A percentile compares a stretch with the other conserved stretches of the same genome.
These are phyloP conservation scores for Lysandra coridon DNA, from an alignment of 2,888 invertebrate genomes.

Conservation along the genomic window DNA sequence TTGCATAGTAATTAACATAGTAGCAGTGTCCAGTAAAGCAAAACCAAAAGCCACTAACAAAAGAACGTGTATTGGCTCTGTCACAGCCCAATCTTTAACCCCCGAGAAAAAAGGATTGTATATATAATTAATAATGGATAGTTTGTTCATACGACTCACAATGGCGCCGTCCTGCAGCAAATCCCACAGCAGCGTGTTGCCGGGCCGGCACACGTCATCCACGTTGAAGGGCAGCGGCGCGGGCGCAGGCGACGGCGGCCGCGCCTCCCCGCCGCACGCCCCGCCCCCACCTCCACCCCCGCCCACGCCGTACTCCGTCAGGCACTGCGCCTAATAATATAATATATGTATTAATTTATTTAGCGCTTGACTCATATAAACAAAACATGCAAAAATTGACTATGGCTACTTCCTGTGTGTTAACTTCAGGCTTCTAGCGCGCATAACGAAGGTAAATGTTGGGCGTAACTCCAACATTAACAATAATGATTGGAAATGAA, in stretches of 20 bases:
- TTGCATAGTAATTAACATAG: no score
- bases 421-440: no score
- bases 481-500: no score
- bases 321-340: constrained; percentile 42
- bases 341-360: no score
- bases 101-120: not conserved
- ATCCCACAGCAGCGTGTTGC: constrained; percentile 96
- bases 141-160: constrained; percentile 76
- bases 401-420: no score
- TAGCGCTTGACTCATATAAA: not conserved
- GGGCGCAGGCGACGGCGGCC: constrained; percentile 48
- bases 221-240: constrained; percentile 73
- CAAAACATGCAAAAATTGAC: not conserved
- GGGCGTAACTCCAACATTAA: no score
- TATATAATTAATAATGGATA: not conserved
- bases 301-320: constrained; percentile 45
- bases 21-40: no score
- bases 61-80: no score
- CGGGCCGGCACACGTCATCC: constrained; percentile 92
- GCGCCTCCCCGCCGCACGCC: constrained; percentile 38
- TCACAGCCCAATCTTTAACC: no score
- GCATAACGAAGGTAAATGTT: no score
- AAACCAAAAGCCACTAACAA: no score
- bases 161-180: constrained; percentile 94
- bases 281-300: constrained; percentile 43